Evolutionary conservation across 2,113 vertebrate species (phyloP).

Genomic region (Piaya cayana): DNA sequence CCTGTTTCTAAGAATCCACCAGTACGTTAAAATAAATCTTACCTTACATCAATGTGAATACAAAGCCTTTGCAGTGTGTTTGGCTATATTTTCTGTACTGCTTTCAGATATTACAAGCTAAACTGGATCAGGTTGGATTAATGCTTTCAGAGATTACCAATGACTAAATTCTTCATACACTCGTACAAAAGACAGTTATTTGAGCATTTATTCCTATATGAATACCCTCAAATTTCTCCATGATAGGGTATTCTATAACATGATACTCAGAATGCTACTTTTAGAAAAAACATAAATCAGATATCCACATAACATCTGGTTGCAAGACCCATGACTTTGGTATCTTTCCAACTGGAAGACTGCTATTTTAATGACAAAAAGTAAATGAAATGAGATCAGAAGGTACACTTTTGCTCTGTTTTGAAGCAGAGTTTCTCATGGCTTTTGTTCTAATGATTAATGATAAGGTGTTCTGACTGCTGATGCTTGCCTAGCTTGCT

Average conservation of each 20-base stretch:
- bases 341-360: background rate
- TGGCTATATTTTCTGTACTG: background rate
- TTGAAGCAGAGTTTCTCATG: background rate
- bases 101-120: background rate
- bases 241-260: background rate
- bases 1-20: background rate
- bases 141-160: background rate
- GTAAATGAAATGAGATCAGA: background rate
- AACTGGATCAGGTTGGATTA: constrained; percentile 27
- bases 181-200: background rate
- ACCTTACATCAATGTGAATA: background rate
- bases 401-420: background rate
- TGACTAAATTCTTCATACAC: background rate
- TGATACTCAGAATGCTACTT: background rate
- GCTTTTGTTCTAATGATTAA: background rate
- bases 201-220: background rate
- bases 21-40: constrained; percentile 25
- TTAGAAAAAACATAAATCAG: background rate
- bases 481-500: background rate
- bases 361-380: background rate
- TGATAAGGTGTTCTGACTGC: background rate
- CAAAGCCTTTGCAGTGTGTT: background rate
- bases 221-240: background rate
- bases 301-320: background rate
- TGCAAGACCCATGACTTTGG: background rate